These are phyloP conservation scores for Palythoa caribaeorum DNA, from an alignment of 92 coral and sea anemone species.

Conservation along the genomic window DNA sequence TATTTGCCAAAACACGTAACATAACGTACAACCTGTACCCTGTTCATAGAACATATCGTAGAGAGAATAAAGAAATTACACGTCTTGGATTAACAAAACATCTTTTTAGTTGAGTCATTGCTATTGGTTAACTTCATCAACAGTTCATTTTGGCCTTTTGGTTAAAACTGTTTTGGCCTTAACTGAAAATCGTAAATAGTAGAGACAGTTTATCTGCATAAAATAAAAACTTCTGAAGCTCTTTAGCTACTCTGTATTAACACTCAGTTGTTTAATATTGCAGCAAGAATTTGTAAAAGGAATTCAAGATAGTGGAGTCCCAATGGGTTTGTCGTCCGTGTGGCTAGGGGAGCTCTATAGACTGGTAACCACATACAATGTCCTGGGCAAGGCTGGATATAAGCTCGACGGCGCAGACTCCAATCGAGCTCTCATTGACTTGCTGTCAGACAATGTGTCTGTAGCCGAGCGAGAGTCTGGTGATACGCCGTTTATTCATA, in stretches of 20 bases:
- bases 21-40: no score
- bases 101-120: no score
- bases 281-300: conserved; percentile 92
- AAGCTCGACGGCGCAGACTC: conserved; percentile 68
- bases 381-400: conserved; percentile 97
- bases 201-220: not conserved
- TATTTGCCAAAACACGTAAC: no score
- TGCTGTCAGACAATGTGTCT: conserved; percentile 33
- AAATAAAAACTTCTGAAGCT: not conserved
- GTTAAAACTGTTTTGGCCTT: no score
- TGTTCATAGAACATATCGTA: no score
- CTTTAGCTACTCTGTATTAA: not conserved
- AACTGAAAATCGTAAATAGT: no score
- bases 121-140: no score
- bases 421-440: conserved; percentile 40
- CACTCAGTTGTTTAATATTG: not conserved
- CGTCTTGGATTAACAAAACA: no score
- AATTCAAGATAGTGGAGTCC: conserved; percentile 87
- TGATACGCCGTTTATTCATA: conserved; percentile 63
- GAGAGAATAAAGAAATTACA: no score
- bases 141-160: no score
- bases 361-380: conserved; percentile 95
- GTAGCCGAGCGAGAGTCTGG: conserved; percentile 25
- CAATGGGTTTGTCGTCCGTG: conserved; percentile 98
- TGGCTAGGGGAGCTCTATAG: conserved; percentile 99